Evolutionary conservation across 1,140 invertebrate genomes (phyloP).

Genomic region (Drosophila prosaltans): DNA sequence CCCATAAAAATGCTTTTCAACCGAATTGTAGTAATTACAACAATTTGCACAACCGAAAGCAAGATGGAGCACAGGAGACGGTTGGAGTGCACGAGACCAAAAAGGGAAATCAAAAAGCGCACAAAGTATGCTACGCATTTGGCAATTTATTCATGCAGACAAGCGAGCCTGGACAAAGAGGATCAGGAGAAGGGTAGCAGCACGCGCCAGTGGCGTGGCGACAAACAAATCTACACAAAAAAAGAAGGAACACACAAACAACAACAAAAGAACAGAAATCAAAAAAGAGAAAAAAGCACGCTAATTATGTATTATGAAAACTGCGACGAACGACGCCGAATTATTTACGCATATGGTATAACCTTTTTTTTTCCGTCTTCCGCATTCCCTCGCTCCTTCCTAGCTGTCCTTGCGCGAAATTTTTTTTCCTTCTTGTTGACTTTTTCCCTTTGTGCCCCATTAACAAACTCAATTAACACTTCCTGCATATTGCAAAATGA

Average conservation of each 20-base stretch:
- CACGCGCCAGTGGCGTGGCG: too few relatives aligned
- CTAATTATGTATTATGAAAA: slow-evolving; percentile 82
- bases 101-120: slow-evolving; percentile 77
- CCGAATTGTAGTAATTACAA: slow-evolving; percentile 81
- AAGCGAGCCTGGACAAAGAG: background rate
- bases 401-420: slow-evolving; percentile 1
- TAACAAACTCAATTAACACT: slow-evolving; percentile 75
- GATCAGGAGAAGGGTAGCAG: background rate
- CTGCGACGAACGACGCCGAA: slow-evolving; percentile 66
- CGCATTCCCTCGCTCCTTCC: slow-evolving; percentile 17
- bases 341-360: slow-evolving; percentile 77
- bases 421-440: slow-evolving; percentile 1
- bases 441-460: slow-evolving; percentile 42
- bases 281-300: slow-evolving; percentile 29
- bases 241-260: slow-evolving; percentile 31
- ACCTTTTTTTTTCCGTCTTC: slow-evolving; percentile 54
- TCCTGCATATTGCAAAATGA: slow-evolving; percentile 41
- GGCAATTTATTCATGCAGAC: slow-evolving; percentile 72
- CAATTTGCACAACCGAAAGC: slow-evolving; percentile 69
- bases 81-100: slow-evolving; percentile 1
- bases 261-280: slow-evolving; percentile 17
- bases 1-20: slow-evolving; percentile 75
- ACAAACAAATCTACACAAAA: background rate
- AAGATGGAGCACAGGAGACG: background rate
- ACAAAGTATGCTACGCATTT: slow-evolving; percentile 78